Evolutionary conservation across 2,797 vertebrate genomes (phyloP), one percentile per base, ranked within the genome.

Genomic region (Chaunax sp.): DNA sequence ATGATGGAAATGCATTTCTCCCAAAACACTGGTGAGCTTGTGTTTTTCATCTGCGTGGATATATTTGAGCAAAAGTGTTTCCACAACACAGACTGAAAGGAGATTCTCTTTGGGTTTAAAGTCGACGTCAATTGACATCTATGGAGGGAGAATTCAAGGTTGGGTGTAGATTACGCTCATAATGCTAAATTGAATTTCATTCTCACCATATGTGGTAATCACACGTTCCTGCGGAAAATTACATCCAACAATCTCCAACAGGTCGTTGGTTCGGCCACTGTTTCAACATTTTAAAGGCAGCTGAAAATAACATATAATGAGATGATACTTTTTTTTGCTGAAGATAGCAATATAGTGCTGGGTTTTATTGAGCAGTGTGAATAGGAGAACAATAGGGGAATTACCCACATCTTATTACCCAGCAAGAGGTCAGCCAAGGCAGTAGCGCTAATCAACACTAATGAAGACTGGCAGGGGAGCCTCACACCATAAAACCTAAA

Each of bases 391-490:
- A 77, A 62, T 58, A 54, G 40, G 50, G 52, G 70, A 85, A 70
- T 77, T 62, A 60, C 35, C 46, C 46, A 56, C 46, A 49, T 22
- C 20, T 64, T 43, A 37, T 54, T 58, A 78, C 47, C 71, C 62
- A 50, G 61, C 38, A 16, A 64, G 76, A 69, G 83, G 68, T 75
- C 64, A 59, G 30, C 45, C 46, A 50, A 40, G 53, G 83, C 81
- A 75, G 91, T 78, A 87, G 84, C 92, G 90, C 92, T 94, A 95
- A 96, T 96, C 91, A 90, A 84, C 68, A 83, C 85, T 95, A 94
- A 97, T 95, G 91, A 96, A 94, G 90, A 95, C 82, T 86, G 95
- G 90, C 93, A 87, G 14, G 78, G 86, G 89, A 89, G 82, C 88
- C 90, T 92, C 86, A 71, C 76, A 69, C 91, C 90, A 88, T 90